A percentile compares a stretch with the other conserved stretches of the same genome.
phyloP scores from a whole-genome alignment of 2,113 vertebrate species.

The Ameiurus melas region DNA sequence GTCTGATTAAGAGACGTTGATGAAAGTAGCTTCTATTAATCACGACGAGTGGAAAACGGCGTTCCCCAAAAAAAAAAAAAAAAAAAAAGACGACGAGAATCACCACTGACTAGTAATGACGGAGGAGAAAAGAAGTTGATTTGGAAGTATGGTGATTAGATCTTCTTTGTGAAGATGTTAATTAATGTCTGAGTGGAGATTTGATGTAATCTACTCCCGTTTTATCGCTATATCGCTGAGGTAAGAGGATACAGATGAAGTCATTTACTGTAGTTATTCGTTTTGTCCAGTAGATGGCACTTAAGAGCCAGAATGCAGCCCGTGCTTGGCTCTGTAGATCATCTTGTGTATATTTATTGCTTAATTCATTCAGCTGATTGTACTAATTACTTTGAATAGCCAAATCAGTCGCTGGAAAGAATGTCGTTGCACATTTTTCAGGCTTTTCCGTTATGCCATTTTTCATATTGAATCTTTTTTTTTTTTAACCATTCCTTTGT shows the following conservation, averaged over 20 bases:
- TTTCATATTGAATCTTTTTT: neutral
- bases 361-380: neutral
- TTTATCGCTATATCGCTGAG: neutral
- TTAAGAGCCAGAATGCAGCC: neutral
- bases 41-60: constrained; percentile 35
- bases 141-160: constrained; percentile 22
- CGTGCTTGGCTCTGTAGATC: neutral
- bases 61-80: neutral
- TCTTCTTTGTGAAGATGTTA: constrained; percentile 30
- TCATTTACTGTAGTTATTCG: neutral
- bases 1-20: constrained; percentile 45
- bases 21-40: constrained; percentile 41
- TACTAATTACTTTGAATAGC: neutral
- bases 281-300: neutral
- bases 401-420: neutral
- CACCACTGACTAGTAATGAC: constrained; percentile 26
- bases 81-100: constrained; percentile 17
- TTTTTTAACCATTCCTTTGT: neutral
- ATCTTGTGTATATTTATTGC: neutral
- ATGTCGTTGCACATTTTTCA: neutral
- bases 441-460: neutral
- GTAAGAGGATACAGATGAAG: neutral
- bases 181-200: constrained; percentile 13
- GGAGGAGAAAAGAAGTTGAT: constrained; percentile 2
- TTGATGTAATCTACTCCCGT: neutral